phyloP scores from a whole-genome alignment of 2,797 vertebrate genomes.

The Sebastes ruberrimus region DNA sequence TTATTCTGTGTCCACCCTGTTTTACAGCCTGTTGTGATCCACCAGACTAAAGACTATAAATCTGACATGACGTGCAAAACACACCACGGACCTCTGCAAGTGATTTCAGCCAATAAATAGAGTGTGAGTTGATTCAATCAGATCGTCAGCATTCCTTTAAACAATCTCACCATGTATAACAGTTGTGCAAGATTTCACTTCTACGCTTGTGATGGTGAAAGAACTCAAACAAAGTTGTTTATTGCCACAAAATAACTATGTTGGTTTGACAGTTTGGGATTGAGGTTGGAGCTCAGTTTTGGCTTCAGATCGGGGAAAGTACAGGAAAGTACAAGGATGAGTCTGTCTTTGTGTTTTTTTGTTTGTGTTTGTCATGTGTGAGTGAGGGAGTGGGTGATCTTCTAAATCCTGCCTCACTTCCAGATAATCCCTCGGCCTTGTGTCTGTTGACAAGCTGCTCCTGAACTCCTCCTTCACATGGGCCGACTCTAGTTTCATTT shows the following conservation, averaged over 20 bases:
- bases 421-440: not conserved
- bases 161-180: not conserved
- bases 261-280: slow-evolving; percentile 7
- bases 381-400: not conserved
- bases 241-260: slow-evolving; percentile 1
- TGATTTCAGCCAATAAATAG: slow-evolving; percentile 7
- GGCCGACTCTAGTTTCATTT: not conserved
- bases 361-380: not conserved
- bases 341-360: not conserved
- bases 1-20: not conserved
- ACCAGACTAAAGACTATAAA: slow-evolving; percentile 11
- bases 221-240: not conserved
- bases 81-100: not conserved
- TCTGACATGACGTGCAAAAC: slow-evolving; percentile 9
- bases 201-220: not conserved
- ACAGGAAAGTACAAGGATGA: not conserved
- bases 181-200: not conserved
- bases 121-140: not conserved
- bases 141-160: slow-evolving; percentile 6
- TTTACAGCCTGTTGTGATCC: not conserved
- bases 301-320: slow-evolving; percentile 16
- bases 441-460: not conserved
- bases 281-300: slow-evolving; percentile 1
- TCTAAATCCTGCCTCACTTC: not conserved
- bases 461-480: not conserved